These are phyloP conservation scores for Amphipyra tragopoginis DNA, from an alignment of 2,888 invertebrate species.

Conservation along the genomic window DNA sequence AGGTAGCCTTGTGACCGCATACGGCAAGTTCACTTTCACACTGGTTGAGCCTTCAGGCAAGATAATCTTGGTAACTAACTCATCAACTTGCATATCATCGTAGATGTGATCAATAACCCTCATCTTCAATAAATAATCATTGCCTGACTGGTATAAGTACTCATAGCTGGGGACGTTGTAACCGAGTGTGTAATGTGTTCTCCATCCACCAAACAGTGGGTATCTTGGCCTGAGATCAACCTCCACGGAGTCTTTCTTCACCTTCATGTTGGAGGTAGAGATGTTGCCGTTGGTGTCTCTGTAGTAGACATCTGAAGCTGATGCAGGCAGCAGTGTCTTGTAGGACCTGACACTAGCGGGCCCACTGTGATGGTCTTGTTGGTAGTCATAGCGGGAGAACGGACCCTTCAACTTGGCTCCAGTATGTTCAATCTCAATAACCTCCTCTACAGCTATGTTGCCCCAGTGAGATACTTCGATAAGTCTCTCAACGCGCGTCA, in stretches of 20 bases:
- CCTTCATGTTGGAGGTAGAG: conserved; percentile 97
- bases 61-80: conserved; percentile 96
- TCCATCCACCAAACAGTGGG: conserved; percentile 99
- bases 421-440: conserved; percentile 96
- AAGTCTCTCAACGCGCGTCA: conserved; percentile 94
- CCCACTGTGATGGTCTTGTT: conserved; percentile 96
- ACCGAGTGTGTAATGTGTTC: conserved; percentile 98
- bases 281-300: conserved; percentile 99
- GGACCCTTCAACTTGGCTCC: conserved; percentile 98
- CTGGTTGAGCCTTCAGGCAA: conserved; percentile 98
- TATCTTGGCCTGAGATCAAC: conserved; percentile 98
- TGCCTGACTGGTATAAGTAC: conserved; percentile 95
- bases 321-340: conserved; percentile 95
- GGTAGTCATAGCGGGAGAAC: conserved; percentile 99
- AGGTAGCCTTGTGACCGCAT: conserved; percentile 92
- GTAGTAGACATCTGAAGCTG: conserved; percentile 99
- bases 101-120: conserved; percentile 98
- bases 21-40: conserved; percentile 95
- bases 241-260: conserved; percentile 97
- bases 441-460: conserved; percentile 99
- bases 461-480: conserved; percentile 99
- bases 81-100: conserved; percentile 98
- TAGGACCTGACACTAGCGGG: conserved; percentile 97
- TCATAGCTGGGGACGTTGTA: conserved; percentile 99
- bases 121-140: conserved; percentile 96